These are phyloP conservation scores for Drosophila willistoni DNA, from an alignment of 1,140 invertebrate genomes.

Conservation along the genomic window DNA sequence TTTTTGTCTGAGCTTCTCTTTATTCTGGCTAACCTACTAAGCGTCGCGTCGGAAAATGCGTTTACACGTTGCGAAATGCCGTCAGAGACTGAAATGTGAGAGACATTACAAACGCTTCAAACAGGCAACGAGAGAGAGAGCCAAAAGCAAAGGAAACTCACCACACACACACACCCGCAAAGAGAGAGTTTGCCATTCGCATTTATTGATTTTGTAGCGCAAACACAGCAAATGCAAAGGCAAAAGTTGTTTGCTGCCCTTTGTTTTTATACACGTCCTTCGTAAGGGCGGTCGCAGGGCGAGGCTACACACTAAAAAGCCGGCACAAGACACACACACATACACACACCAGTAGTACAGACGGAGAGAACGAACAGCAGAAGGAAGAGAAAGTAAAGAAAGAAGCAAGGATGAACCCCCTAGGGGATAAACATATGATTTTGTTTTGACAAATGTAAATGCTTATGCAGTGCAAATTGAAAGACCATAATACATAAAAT, in stretches of 20 bases:
- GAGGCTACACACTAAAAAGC: constrained; percentile 55
- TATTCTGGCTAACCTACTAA: neutral
- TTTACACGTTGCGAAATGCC: constrained; percentile 63
- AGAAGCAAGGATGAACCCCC: constrained; percentile 19
- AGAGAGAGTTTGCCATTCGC: constrained; percentile 51
- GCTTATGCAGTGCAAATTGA: neutral
- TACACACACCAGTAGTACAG: no score
- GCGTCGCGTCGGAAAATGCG: constrained; percentile 32
- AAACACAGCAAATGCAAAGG: constrained; percentile 51
- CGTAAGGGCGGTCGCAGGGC: constrained; percentile 31
- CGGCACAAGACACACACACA: constrained; percentile 44
- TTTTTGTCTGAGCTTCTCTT: constrained; percentile 3
- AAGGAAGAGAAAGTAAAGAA: constrained; percentile 17
- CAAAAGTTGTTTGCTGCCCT: constrained; percentile 48
- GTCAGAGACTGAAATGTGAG: constrained; percentile 63
- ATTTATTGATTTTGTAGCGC: constrained; percentile 68
- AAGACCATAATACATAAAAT: neutral
- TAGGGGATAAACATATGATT: constrained; percentile 62
- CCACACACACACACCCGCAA: constrained; percentile 38
- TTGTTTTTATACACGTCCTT: constrained; percentile 44
- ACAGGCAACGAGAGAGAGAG: constrained; percentile 16
- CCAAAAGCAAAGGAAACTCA: constrained; percentile 23
- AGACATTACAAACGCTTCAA: neutral
- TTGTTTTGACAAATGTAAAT: constrained; percentile 12
- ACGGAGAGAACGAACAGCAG: neutral